Percentiles rank a stretch among this genome's conserved stretches.
phyloP scores from a whole-genome alignment of 1,140 invertebrate genomes.

The Chionoecetes opilio region DNA sequence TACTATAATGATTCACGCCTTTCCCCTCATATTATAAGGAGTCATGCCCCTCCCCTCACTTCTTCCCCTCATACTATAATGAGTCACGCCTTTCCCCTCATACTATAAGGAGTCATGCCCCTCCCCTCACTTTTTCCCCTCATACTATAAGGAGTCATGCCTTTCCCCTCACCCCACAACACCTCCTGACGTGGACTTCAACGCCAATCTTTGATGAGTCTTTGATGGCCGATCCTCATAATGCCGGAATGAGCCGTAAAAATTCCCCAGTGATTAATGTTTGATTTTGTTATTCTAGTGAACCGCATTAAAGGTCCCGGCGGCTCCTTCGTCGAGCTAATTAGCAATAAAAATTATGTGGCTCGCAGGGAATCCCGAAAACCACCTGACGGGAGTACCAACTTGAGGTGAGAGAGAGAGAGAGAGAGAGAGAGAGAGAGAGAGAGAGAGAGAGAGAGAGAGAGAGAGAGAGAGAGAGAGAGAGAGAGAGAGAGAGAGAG shows the following conservation, averaged over 20 bases:
- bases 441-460: not conserved
- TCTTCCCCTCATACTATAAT: too few relatives aligned
- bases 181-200: too few relatives aligned
- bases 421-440: not conserved
- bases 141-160: too few relatives aligned
- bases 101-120: too few relatives aligned
- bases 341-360: conserved; percentile 58
- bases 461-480: not conserved
- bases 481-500: conserved; percentile 27
- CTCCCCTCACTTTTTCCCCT: too few relatives aligned
- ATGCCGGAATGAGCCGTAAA: conserved; percentile 52
- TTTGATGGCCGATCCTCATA: conserved; percentile 37
- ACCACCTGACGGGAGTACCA: too few relatives aligned
- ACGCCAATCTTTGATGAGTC: conserved; percentile 32
- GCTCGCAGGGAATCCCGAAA: not conserved
- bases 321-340: conserved; percentile 42
- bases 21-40: too few relatives aligned
- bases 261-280: conserved; percentile 60
- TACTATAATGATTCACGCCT: too few relatives aligned
- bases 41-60: not conserved
- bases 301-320: conserved; percentile 34
- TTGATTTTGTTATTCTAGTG: conserved; percentile 55
- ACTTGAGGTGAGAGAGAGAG: not conserved
- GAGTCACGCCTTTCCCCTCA: too few relatives aligned
- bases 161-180: too few relatives aligned